phyloP scores from a whole-genome alignment of 2,797 vertebrate genomes.

The Macrochelys suwanniensis region DNA sequence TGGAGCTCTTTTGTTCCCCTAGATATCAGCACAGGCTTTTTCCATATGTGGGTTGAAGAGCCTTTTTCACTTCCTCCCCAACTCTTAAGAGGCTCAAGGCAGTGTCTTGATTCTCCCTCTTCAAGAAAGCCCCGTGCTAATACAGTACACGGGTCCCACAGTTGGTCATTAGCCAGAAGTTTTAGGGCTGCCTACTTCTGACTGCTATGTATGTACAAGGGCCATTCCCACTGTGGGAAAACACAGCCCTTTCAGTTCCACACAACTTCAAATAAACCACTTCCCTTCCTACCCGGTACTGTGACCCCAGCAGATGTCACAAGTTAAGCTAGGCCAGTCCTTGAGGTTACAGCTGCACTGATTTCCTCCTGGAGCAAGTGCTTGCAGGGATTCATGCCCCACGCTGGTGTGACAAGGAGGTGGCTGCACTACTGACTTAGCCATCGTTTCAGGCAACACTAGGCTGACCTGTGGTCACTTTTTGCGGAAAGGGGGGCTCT shows the following conservation, averaged over 20 bases:
- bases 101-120: background rate
- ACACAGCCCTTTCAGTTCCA: background rate
- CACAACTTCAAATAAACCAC: background rate
- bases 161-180: background rate
- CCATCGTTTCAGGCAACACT: background rate
- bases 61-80: background rate
- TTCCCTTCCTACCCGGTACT: background rate
- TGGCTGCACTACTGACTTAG: background rate
- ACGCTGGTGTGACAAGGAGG: background rate
- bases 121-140: background rate
- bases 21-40: background rate
- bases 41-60: background rate
- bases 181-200: background rate
- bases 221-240: background rate
- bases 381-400: background rate
- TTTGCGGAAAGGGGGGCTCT: no score
- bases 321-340: background rate
- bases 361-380: background rate
- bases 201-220: background rate
- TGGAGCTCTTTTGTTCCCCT: background rate
- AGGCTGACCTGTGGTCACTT: background rate
- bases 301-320: background rate
- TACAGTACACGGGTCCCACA: background rate
- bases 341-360: background rate
- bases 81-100: background rate